phyloP scores from a whole-genome alignment of 2,113 vertebrate species.

The Rostratula benghalensis region DNA sequence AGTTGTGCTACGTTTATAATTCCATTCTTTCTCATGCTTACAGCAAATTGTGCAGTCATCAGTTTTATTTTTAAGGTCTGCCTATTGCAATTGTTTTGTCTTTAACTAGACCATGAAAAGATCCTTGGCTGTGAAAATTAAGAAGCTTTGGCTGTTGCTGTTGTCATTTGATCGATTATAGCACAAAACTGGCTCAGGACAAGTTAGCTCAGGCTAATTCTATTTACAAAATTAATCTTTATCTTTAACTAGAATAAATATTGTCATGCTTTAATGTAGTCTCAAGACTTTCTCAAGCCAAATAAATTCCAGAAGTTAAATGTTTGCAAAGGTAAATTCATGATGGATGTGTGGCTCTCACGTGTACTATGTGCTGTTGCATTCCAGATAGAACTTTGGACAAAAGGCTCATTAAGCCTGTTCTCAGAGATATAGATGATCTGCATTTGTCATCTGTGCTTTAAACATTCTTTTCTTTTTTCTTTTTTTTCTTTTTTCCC shows the following conservation, averaged over 20 bases:
- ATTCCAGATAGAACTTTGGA: not conserved
- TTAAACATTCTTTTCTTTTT: not conserved
- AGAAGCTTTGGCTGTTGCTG: not conserved
- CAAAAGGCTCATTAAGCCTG: not conserved
- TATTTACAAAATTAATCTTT: not conserved
- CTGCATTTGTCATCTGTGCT: not conserved
- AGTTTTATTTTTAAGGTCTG: not conserved
- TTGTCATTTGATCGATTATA: not conserved
- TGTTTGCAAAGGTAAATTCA: not conserved
- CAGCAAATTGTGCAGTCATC: not conserved
- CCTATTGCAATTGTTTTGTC: not conserved
- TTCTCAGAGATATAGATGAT: not conserved
- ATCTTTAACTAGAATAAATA: not conserved
- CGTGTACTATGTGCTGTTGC: not conserved
- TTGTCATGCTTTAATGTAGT: not conserved
- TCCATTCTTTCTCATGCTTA: accelerated
- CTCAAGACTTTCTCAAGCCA: not conserved
- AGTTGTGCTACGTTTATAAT: accelerated
- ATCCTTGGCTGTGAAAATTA: not conserved
- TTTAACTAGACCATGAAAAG: not conserved
- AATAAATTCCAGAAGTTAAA: not conserved
- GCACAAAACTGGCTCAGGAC: not conserved
- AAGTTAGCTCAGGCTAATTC: not conserved
- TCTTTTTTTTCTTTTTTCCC: not conserved
- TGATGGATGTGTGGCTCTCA: not conserved